phyloP scores from a whole-genome alignment of 2,888 invertebrate species.

The Drepanosiphum platanoidis region DNA sequence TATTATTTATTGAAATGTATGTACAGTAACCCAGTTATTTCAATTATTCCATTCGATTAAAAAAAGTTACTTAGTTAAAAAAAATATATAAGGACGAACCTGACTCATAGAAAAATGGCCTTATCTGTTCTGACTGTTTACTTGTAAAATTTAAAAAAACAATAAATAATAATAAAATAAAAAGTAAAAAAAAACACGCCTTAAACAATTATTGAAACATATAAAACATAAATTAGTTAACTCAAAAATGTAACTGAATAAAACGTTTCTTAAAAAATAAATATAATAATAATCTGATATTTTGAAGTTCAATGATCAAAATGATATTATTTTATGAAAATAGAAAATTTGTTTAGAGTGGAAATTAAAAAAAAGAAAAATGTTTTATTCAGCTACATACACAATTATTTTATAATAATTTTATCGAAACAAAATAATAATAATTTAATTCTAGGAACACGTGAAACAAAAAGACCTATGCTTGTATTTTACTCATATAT shows the following conservation, averaged over 20 bases:
- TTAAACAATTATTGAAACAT: constrained; percentile 41
- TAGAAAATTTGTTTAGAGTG: background rate
- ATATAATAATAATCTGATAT: background rate
- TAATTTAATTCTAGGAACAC: constrained; percentile 58
- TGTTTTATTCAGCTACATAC: constrained; percentile 37
- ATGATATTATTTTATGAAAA: constrained; percentile 11
- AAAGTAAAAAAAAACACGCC: constrained; percentile 43
- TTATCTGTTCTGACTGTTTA: background rate
- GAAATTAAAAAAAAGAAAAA: background rate
- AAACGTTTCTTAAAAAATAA: constrained; percentile 16
- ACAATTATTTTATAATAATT: constrained; percentile 22
- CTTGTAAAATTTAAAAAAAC: constrained; percentile 19
- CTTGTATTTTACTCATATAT: constrained; percentile 39
- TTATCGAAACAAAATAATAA: constrained; percentile 22
- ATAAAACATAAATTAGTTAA: constrained; percentile 42
- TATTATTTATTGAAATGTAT: constrained; percentile 20
- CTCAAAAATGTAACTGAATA: constrained; percentile 37
- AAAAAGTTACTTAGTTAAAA: background rate
- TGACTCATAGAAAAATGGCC: background rate
- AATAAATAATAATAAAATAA: constrained; percentile 44
- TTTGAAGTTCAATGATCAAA: background rate
- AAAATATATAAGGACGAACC: background rate
- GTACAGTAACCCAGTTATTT: background rate
- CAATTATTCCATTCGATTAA: constrained; percentile 6
- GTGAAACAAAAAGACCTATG: constrained; percentile 33